Conservation (phyloP, 2,888 invertebrate species). For the Schrankia costaestrigalis region DNA sequence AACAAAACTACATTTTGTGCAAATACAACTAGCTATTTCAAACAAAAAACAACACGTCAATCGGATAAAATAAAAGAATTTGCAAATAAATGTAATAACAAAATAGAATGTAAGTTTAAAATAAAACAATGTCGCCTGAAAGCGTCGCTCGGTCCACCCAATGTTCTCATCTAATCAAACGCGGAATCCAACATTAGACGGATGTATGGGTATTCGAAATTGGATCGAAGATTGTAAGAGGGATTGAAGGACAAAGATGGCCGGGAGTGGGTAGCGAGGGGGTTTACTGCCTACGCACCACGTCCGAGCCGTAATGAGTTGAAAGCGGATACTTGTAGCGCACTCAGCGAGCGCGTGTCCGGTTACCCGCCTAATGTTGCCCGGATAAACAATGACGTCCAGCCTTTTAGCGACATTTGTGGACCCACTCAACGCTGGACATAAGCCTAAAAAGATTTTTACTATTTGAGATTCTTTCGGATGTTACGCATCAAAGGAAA, state of each 20-base stretch:
- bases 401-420: slow-evolving; percentile 81
- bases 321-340: slow-evolving; percentile 81
- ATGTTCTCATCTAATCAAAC: slow-evolving; percentile 58
- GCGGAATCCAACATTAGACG: slow-evolving; percentile 63
- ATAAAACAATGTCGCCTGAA: slow-evolving; percentile 16
- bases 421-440: slow-evolving; percentile 78
- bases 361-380: slow-evolving; percentile 80
- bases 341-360: slow-evolving; percentile 80
- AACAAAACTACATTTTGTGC: too few species aligned
- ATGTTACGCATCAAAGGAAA: slow-evolving; percentile 48
- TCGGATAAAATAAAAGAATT: neutral
- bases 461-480: slow-evolving; percentile 69
- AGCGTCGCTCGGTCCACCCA: slow-evolving; percentile 18
- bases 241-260: slow-evolving; percentile 75
- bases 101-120: slow-evolving; percentile 5
- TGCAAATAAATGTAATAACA: neutral
- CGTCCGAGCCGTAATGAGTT: slow-evolving; percentile 80
- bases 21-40: too few species aligned
- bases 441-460: slow-evolving; percentile 79
- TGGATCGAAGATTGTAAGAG: slow-evolving; percentile 77
- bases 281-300: slow-evolving; percentile 69
- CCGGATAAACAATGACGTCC: slow-evolving; percentile 81
- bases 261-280: slow-evolving; percentile 40
- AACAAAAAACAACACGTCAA: neutral
- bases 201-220: slow-evolving; percentile 73